A percentile compares a stretch with the other conserved stretches of the same genome.
Conservation (phyloP, 2,888 invertebrate species). For the Spilosoma lubricipeda region DNA sequence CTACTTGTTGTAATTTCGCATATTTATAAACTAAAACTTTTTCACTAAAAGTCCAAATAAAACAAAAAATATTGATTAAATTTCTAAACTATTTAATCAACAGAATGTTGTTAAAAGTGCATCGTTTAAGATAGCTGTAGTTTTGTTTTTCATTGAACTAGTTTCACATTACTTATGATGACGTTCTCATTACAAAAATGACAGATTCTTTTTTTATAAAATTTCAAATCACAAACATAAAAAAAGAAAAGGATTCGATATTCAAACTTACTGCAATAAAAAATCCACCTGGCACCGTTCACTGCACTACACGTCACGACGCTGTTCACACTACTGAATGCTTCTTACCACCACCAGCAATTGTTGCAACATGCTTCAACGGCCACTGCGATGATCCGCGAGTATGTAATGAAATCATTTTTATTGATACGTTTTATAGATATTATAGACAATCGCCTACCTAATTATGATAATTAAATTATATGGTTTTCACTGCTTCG, state of each 20-base stretch:
- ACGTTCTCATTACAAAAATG: background rate
- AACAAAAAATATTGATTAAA: background rate
- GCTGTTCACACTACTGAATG: conserved; percentile 45
- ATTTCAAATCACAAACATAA: background rate
- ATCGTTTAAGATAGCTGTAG: background rate
- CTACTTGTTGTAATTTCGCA: background rate
- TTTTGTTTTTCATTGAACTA: background rate
- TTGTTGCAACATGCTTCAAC: conserved; percentile 31
- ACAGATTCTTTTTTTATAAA: background rate
- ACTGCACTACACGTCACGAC: conserved; percentile 51
- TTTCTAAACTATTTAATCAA: background rate
- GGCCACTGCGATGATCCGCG: conserved; percentile 14
- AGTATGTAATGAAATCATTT: conserved; percentile 17
- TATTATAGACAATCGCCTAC: conserved; percentile 1
- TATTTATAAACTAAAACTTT: background rate
- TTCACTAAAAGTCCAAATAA: background rate
- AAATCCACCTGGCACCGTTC: conserved; percentile 46
- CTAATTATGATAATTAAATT: background rate
- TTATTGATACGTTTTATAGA: conserved; percentile 9
- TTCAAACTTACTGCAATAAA: conserved; percentile 42
- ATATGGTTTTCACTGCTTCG: background rate
- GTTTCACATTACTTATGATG: background rate
- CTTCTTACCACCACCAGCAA: conserved; percentile 34
- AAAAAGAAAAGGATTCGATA: conserved; percentile 14
- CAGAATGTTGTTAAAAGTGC: background rate